Conservation (phyloP, 2,113 vertebrate species). For the Ibidorhyncha struthersii region DNA sequence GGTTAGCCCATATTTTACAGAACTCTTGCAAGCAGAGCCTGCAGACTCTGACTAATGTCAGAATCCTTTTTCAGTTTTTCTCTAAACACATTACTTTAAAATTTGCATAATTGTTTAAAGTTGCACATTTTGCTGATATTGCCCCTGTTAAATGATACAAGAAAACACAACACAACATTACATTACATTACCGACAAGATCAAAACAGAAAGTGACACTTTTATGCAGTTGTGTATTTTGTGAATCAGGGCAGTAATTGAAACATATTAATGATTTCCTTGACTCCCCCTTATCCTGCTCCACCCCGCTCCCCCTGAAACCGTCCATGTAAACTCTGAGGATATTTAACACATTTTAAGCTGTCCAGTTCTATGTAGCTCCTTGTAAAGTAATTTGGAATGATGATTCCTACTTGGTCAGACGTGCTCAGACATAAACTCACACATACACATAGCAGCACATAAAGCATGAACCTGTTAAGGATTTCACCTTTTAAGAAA, state of each 20-base stretch:
- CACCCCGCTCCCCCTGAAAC: not conserved
- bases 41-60: constrained; percentile 40
- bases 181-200: not conserved
- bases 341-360: constrained; percentile 61
- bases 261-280: constrained; percentile 26
- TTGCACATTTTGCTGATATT: constrained; percentile 52
- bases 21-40: constrained; percentile 31
- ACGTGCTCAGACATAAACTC: constrained; percentile 57
- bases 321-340: constrained; percentile 23
- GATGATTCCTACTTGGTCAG: constrained; percentile 55
- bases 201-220: constrained; percentile 18
- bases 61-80: constrained; percentile 37
- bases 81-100: constrained; percentile 39
- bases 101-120: constrained; percentile 61
- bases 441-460: constrained; percentile 3
- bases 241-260: not conserved
- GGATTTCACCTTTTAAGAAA: constrained; percentile 78
- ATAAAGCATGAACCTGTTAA: constrained; percentile 70
- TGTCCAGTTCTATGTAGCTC: constrained; percentile 56
- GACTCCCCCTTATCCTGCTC: not conserved
- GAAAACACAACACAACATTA: constrained; percentile 32
- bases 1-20: not conserved
- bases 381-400: constrained; percentile 44
- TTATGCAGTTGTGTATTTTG: constrained; percentile 15
- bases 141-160: constrained; percentile 42